Base-by-base conservation (phyloP, 2,113 vertebrate genomes). In the Dicentrarchus labrax region DNA sequence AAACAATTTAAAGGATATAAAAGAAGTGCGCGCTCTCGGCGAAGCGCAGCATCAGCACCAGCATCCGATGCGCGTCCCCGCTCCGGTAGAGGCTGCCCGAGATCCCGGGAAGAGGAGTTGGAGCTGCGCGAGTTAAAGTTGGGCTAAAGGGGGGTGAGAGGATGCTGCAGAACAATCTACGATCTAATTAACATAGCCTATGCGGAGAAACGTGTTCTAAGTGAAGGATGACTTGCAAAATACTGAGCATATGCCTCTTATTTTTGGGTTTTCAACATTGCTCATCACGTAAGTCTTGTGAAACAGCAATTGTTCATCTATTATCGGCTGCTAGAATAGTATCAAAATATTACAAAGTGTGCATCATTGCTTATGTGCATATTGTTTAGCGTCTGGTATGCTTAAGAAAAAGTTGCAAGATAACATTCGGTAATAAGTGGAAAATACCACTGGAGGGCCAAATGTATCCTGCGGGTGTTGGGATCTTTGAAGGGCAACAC, bases 261-360 rank as follows among this genome's bases (percentile, higher is more conserved):
- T 85, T 94, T 93, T 93, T 88, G 82, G 93, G 89, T 75, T 93
- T 95, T 87, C 95, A 95, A 82, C 92, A 91, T 71, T 95, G 94
- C 93, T 94, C 93, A 73, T 91, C 96, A 95, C 94, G 96, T 96
- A 96, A 96, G 96, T 96, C 91, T 36, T 79, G 87, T 82, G 38
- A 91, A 91, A 91, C 86, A 86, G 78, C 73, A 79, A 89, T 86
- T 89, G 12, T 88, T 84, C 53, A 54, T 92, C 15, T 88, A 1
- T 78, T 86, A 19, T 81, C 66, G 36, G 36, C 65, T 69, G 73
- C 57, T 80, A 71, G 59, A 67, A 59, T 75, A 57, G 71, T 17
- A 69, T 81, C 11, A 67, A 50, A 80, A 86, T 65, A 47, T 72
- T 36, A 72, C 38, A 43, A 66, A 74, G 47, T 83, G 61, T 72